Percentiles rank a stretch among this genome's conserved stretches.
Conservation (phyloP, 1,140 invertebrate species). For the Penaeus vannamei region DNA sequence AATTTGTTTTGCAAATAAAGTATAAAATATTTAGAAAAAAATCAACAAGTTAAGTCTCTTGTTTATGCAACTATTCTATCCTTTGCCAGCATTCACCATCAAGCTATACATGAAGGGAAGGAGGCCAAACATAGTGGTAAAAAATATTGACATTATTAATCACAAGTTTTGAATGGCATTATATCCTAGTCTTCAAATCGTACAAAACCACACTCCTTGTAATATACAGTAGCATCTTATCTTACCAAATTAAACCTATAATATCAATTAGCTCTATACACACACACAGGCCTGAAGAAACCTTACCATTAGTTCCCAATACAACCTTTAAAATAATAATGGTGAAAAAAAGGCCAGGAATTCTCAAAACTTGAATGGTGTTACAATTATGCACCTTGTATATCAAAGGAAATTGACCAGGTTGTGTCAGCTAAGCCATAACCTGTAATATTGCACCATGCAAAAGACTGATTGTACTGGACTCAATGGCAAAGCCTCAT, state of each 20-base stretch:
- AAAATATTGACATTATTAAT: slow-evolving; percentile 39
- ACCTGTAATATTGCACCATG: too few species aligned
- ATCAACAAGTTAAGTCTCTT: slow-evolving; percentile 40
- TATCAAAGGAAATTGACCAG: too few species aligned
- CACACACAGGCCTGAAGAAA: slow-evolving; percentile 35
- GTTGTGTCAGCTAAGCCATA: too few species aligned
- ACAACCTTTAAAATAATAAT: not conserved
- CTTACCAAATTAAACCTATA: slow-evolving; percentile 42
- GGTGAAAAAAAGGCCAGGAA: not conserved
- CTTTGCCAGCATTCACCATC: slow-evolving; percentile 33
- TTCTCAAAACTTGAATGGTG: slow-evolving; percentile 6
- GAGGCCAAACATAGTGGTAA: slow-evolving; percentile 26
- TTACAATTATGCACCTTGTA: too few species aligned
- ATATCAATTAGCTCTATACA: slow-evolving; percentile 36
- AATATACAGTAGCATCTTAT: slow-evolving; percentile 43
- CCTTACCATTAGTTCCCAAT: slow-evolving; percentile 27
- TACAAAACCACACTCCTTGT: slow-evolving; percentile 34
- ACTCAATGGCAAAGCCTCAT: not conserved
- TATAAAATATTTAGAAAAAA: slow-evolving; percentile 28
- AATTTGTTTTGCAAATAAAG: slow-evolving; percentile 18
- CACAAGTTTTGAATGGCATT: slow-evolving; percentile 19
- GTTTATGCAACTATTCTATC: slow-evolving; percentile 37
- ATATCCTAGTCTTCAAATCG: slow-evolving; percentile 28
- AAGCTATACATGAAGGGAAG: slow-evolving; percentile 27
- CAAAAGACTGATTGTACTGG: not conserved